Evolutionary conservation across 2,888 invertebrate genomes (phyloP), one percentile per base, ranked within the genome.

Genomic region (Agrilus mali): DNA sequence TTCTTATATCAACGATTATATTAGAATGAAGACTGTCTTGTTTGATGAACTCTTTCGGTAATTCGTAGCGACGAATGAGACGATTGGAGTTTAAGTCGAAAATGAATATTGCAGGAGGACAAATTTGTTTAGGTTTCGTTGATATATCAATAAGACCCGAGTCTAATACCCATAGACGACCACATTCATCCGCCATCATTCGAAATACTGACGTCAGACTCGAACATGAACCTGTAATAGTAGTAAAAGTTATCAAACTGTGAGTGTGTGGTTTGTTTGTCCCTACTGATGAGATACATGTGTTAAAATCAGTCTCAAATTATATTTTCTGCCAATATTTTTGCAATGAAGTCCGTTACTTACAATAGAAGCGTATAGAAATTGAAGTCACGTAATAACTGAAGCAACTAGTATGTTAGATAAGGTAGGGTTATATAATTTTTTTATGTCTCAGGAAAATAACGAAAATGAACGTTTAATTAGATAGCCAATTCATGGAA

Each of bases 101-200:
- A 7, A 84, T 74, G 6, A 81, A 71, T 39, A 87, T 72, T 52
- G 82, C 78, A 0, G 86, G 86, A 0, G 82, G 80, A 53, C 86
- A 85, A 14, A 80, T 63, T 59, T 82, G 83, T 47, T 74, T 74
- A 0, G 83, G 73, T 41, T 69, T 69, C n/a, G 75, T 74, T 13
- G 78, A 78, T 1, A 79, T 76, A 54, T 86, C 76, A 4, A 82
- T 75, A 57, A 82, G 79, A 1, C 88, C 88, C 0, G 86, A 83
- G 63, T 88, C 87, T 45, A 88, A 66, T 0, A 86, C 75, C 87
- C 87, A 88, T 4, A 88, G 67, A 33, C 86, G 74, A 38, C 80
- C 78, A 52, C 88, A 88, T 1, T 73, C 68, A 60, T 88, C 88
- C 0, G 80, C 77, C 53, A 76, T 75, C 37, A 86, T 69, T 17